Base-by-base conservation (phyloP, 2,797 vertebrate species). In the Fratercula arctica region DNA sequence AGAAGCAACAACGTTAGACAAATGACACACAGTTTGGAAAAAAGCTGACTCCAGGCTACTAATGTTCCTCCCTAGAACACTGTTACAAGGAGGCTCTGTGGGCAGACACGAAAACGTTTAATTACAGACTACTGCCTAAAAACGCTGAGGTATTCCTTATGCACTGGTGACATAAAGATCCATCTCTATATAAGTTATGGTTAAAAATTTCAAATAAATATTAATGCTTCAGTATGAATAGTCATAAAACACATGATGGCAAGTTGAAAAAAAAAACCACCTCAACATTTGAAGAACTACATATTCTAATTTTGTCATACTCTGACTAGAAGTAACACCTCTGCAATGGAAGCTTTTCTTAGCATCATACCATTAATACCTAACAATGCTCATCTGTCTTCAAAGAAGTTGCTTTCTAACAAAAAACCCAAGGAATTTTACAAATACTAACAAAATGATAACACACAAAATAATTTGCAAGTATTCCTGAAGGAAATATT, bases 161-260 rank as follows among this genome's bases (percentile, higher is more conserved):
- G 5, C 28, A 13, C 0, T 51, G 54, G 21, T 21, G 15, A 67
- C 31, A 51, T 23, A 75, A 70, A 85, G 14, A 28, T 59, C 59
- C 59, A 81, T 53, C 8, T n/a, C 16, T 35, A 61, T 3, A 24
- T 10, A 87, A 56, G 18, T 46, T 37, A 76, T 0, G 0, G 29
- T 25, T 43, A 61, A 75, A 66, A 61, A 48, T 53, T 61, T 77
- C 37, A 66, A 66, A 28, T 18, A 56, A 68, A 80, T 15, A 8
- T 29, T 41, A 87, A 76, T n/a, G 24, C 10, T 60, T 87, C 23
- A 28, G 18, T 64, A 64, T 2, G 0, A 85, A 68, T 1, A 56
- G 31, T 41, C 35, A 53, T 33, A 85, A 91, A 81, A 87, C 18
- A 48, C 24, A 39, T 5, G 4, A 50, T 3, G 25, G 7, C 26